These are phyloP conservation scores for Malachius bipustulatus DNA, from an alignment of 2,888 invertebrate genomes.

Conservation along the genomic window DNA sequence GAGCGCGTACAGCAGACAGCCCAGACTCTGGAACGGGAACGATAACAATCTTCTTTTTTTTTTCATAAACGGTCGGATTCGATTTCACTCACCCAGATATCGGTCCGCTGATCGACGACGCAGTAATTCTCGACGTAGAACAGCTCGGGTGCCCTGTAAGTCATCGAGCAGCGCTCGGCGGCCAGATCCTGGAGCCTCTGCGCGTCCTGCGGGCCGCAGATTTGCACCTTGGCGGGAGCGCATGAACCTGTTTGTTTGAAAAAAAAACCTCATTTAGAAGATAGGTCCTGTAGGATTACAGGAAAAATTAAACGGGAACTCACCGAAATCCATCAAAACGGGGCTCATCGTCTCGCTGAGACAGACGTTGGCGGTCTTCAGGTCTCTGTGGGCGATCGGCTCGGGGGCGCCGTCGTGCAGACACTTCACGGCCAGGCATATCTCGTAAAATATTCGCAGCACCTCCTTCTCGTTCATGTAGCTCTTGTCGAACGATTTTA, in stretches of 20 bases:
- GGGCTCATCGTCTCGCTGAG: conserved; percentile 58
- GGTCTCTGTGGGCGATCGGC: conserved; percentile 69
- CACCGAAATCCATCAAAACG: conserved; percentile 72
- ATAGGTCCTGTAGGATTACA: conserved; percentile 3
- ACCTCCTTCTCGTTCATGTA: conserved; percentile 53
- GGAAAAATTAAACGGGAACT: conserved; percentile 8
- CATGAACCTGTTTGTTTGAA: conserved; percentile 43
- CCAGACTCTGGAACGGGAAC: conserved; percentile 56
- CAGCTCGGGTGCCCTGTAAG: conserved; percentile 78
- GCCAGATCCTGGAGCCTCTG: conserved; percentile 66
- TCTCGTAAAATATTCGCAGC: conserved; percentile 55
- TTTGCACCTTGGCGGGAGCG: conserved; percentile 50
- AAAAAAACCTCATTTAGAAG: background rate
- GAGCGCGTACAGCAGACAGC: conserved; percentile 74
- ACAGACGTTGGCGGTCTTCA: conserved; percentile 78
- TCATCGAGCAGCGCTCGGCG: conserved; percentile 76
- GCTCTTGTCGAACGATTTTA: conserved; percentile 44
- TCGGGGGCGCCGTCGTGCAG: conserved; percentile 62
- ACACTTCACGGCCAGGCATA: conserved; percentile 62
- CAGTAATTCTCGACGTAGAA: conserved; percentile 74
- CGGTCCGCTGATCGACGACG: conserved; percentile 70
- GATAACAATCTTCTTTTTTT: too few species aligned
- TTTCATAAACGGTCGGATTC: background rate
- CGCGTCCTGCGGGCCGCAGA: conserved; percentile 55
- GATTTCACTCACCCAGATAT: conserved; percentile 60